Evolutionary conservation across 2,888 invertebrate genomes (phyloP).

Genomic region (Brachylomia viminalis): DNA sequence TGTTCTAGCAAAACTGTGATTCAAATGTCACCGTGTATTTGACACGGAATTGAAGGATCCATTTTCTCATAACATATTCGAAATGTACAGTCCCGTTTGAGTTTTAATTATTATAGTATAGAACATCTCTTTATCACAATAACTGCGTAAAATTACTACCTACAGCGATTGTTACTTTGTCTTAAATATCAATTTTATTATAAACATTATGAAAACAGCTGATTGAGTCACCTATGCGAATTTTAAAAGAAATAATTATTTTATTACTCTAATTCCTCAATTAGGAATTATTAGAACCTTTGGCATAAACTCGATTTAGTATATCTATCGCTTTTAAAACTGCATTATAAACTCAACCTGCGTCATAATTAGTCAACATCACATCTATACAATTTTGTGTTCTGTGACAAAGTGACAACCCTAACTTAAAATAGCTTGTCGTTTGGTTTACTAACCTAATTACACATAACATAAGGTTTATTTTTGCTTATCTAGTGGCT

Average conservation of each 20-base stretch:
- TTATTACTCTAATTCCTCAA: constrained; percentile 28
- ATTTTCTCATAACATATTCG: constrained; percentile 57
- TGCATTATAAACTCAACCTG: constrained; percentile 29
- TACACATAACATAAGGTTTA: constrained; percentile 35
- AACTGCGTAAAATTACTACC: constrained; percentile 72
- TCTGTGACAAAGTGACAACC: constrained; percentile 61
- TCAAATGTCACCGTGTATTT: no score
- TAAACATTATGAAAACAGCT: constrained; percentile 26
- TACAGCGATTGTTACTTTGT: constrained; percentile 64
- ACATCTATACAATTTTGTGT: constrained; percentile 24
- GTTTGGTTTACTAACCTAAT: constrained; percentile 54
- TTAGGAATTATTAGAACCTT: constrained; percentile 49
- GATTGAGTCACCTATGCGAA: constrained; percentile 21
- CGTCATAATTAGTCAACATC: constrained; percentile 34
- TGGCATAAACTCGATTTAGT: constrained; percentile 51
- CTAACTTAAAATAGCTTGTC: constrained; percentile 60
- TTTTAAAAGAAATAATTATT: constrained; percentile 42
- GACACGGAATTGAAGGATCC: constrained; percentile 25
- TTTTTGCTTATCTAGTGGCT: constrained; percentile 92
- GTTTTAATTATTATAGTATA: constrained; percentile 52
- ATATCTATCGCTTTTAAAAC: constrained; percentile 33
- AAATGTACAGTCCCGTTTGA: constrained; percentile 49
- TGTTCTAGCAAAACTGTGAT: no score
- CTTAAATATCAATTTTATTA: constrained; percentile 21
- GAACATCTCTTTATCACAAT: constrained; percentile 74